Conservation (phyloP, 2,888 invertebrate genomes). For the Agrotis ipsilon region DNA sequence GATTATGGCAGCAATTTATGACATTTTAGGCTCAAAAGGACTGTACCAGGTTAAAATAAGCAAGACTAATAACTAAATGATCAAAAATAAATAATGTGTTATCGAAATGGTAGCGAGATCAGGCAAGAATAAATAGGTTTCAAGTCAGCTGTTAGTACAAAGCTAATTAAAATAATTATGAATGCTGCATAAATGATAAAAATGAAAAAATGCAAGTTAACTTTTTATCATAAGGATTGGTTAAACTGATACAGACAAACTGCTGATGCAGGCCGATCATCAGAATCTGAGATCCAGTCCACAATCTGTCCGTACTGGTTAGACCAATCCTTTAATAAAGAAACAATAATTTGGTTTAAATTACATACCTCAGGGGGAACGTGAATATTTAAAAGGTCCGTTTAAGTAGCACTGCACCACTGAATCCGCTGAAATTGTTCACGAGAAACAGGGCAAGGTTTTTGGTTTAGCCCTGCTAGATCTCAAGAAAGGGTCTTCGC, state of each 20-base stretch:
- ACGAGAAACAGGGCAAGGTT: conserved; percentile 20
- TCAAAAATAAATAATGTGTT: not conserved
- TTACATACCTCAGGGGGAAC: conserved; percentile 66
- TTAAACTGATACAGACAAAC: not conserved
- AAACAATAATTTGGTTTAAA: conserved; percentile 24
- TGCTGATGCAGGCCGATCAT: not conserved
- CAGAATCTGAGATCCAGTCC: not conserved
- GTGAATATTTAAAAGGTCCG: conserved; percentile 78
- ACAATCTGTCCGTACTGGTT: not conserved
- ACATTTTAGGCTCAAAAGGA: not conserved
- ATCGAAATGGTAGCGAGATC: conserved; percentile 10
- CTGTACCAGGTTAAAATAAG: conserved; percentile 13
- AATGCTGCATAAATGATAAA: conserved; percentile 12
- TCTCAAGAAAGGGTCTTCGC: not conserved
- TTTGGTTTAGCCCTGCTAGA: conserved; percentile 10
- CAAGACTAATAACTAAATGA: conserved; percentile 10
- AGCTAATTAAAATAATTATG: conserved; percentile 25
- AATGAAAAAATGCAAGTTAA: conserved; percentile 21
- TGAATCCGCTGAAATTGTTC: conserved; percentile 38
- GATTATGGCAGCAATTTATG: conserved; percentile 25
- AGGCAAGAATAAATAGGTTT: conserved; percentile 14
- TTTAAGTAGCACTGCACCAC: conserved; percentile 35
- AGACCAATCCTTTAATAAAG: conserved; percentile 12
- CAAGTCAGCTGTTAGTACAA: conserved; percentile 20
- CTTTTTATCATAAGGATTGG: not conserved